Conservation (phyloP, 2,113 vertebrate genomes). For the Penelope pileata region DNA sequence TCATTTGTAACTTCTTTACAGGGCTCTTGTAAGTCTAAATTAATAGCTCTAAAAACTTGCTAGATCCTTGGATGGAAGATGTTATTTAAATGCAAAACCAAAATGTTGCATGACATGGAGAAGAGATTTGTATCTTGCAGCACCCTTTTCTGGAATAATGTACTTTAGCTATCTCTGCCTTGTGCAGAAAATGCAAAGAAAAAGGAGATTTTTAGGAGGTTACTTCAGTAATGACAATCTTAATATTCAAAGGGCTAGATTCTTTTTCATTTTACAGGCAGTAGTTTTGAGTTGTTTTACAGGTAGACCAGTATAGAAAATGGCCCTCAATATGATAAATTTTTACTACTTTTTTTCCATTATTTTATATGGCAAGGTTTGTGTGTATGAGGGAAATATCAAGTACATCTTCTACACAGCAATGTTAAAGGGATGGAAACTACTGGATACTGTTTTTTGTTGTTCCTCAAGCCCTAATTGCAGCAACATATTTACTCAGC, state of each 20-base stretch:
- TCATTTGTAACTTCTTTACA: slow-evolving; percentile 57
- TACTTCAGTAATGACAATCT: neutral
- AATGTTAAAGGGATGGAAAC: slow-evolving; percentile 21
- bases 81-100: slow-evolving; percentile 67
- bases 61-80: slow-evolving; percentile 43
- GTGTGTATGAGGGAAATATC: neutral
- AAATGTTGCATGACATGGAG: neutral
- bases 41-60: slow-evolving; percentile 57
- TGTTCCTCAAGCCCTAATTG: slow-evolving; percentile 35
- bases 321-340: neutral
- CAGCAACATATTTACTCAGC: slow-evolving; percentile 63
- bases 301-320: neutral
- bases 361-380: slow-evolving; percentile 8
- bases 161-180: neutral
- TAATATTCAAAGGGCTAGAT: neutral
- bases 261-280: neutral
- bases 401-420: neutral
- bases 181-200: slow-evolving; percentile 17
- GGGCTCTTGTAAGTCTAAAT: slow-evolving; percentile 38
- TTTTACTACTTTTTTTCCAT: neutral
- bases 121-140: slow-evolving; percentile 52
- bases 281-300: neutral
- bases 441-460: neutral
- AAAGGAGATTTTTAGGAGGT: neutral
- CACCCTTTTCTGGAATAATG: slow-evolving; percentile 11